Conservation (phyloP, 2,888 invertebrate genomes). For the Pyrgus malvae region DNA sequence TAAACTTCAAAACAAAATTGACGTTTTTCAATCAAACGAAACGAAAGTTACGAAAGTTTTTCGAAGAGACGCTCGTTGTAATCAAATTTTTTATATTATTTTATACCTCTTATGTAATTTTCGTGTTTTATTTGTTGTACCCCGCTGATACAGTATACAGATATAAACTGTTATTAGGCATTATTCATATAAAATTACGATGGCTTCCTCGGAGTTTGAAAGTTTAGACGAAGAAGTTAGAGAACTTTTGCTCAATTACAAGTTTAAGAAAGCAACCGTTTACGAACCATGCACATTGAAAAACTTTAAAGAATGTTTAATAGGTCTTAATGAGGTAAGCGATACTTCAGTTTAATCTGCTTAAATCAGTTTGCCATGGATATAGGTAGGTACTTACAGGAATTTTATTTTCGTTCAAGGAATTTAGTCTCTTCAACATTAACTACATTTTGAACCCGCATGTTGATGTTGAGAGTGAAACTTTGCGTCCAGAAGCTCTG, state of each 20-base stretch:
- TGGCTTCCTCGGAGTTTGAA: conserved; percentile 42
- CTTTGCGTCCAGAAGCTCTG: conserved; percentile 52
- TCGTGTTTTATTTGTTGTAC: too few relatives aligned
- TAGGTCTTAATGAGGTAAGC: conserved; percentile 66
- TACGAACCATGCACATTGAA: conserved; percentile 68
- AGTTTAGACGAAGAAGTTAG: conserved; percentile 69
- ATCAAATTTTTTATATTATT: too few relatives aligned
- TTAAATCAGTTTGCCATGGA: not conserved
- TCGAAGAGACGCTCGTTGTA: too few relatives aligned
- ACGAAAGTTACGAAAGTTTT: too few relatives aligned
- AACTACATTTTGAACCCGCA: conserved; percentile 69
- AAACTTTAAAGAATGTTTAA: conserved; percentile 68
- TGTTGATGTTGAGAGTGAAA: conserved; percentile 51
- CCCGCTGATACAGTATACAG: too few relatives aligned
- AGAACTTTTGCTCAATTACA: conserved; percentile 69
- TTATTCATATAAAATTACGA: too few relatives aligned
- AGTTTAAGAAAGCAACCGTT: conserved; percentile 61
- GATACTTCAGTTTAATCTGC: not conserved
- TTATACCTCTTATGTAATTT: too few relatives aligned
- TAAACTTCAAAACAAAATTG: too few relatives aligned
- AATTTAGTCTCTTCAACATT: conserved; percentile 63
- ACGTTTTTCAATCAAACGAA: too few relatives aligned
- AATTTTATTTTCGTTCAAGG: too few relatives aligned
- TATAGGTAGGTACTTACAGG: too few relatives aligned
- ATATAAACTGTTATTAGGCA: too few relatives aligned